These are phyloP conservation scores for Ophonus ardosiacus DNA, from an alignment of 2,888 invertebrate genomes.

Conservation along the genomic window DNA sequence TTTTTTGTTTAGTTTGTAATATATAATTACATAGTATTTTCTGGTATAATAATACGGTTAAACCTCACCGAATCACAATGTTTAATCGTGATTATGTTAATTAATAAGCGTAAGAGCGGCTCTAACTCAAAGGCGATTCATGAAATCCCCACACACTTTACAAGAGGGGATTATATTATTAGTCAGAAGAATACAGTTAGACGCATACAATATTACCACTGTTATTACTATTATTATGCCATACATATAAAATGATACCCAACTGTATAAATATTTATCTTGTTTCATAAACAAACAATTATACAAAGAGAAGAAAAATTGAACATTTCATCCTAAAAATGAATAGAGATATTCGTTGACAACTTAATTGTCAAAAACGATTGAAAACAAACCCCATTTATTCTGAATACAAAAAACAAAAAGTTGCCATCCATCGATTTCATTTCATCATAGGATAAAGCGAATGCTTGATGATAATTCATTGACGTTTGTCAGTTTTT, in stretches of 20 bases:
- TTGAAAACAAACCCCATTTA: constrained; percentile 54
- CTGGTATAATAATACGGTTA: constrained; percentile 13
- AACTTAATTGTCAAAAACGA: constrained; percentile 57
- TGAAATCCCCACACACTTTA: neutral
- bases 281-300: neutral
- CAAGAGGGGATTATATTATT: constrained; percentile 5
- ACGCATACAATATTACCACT: neutral
- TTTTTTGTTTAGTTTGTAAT: neutral
- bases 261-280: neutral
- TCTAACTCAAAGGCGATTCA: neutral
- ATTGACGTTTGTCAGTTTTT: constrained; percentile 39
- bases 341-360: constrained; percentile 47
- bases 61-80: constrained; percentile 29
- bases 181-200: neutral
- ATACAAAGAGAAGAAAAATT: neutral
- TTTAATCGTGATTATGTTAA: constrained; percentile 50
- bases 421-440: constrained; percentile 58
- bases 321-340: constrained; percentile 4
- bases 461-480: constrained; percentile 26
- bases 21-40: constrained; percentile 13
- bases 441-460: constrained; percentile 52
- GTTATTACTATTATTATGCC: neutral
- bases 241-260: neutral
- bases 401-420: constrained; percentile 53
- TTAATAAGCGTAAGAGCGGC: constrained; percentile 27